Evolutionary conservation across 2,888 invertebrate genomes (phyloP).

Genomic region (Endomychus coccineus): DNA sequence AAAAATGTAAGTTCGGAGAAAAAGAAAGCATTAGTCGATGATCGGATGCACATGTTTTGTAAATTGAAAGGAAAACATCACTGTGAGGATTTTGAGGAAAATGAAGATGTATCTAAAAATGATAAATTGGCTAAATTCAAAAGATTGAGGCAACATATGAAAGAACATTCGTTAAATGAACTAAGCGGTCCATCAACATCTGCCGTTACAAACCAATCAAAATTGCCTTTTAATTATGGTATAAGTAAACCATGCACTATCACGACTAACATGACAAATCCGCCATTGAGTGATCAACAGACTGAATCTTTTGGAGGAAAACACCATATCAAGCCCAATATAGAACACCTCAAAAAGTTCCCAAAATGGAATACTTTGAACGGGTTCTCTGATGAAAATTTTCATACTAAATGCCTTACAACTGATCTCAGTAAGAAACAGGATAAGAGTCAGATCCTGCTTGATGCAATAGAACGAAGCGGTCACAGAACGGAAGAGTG

Average conservation of each 20-base stretch:
- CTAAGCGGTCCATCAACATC: constrained; percentile 13
- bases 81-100: constrained; percentile 45
- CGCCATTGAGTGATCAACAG: constrained; percentile 1
- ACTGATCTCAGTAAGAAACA: constrained; percentile 16
- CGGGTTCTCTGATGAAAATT: too few species aligned
- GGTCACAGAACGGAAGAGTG: constrained; percentile 16
- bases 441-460: constrained; percentile 37
- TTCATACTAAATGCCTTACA: too few species aligned
- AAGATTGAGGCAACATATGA: constrained; percentile 8
- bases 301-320: too few species aligned
- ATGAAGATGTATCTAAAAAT: constrained; percentile 5
- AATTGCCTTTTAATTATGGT: too few species aligned
- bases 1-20: constrained; percentile 16
- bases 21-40: constrained; percentile 50
- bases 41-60: constrained; percentile 63
- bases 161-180: constrained; percentile 9
- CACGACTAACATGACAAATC: constrained; percentile 8
- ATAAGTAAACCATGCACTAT: too few species aligned
- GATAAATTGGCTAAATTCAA: constrained; percentile 10
- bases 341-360: not conserved
- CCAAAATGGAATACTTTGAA: not conserved
- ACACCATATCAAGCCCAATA: constrained; percentile 1
- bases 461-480: constrained; percentile 42
- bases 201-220: too few species aligned
- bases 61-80: constrained; percentile 70